phyloP scores from a whole-genome alignment of 2,797 vertebrate species.

The Gallinago solitaria region DNA sequence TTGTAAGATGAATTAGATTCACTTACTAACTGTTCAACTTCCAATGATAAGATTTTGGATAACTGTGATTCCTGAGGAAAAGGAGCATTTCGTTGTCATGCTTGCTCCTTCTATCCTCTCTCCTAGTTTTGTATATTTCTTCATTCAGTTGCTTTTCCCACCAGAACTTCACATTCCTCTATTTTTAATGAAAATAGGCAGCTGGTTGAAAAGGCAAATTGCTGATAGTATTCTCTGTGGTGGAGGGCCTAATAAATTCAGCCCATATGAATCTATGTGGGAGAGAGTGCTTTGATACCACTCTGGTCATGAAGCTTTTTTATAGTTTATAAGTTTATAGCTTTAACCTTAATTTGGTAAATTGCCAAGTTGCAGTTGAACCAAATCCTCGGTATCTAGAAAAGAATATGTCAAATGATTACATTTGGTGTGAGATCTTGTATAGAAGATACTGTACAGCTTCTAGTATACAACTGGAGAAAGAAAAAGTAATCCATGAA shows the following conservation, averaged over 20 bases:
- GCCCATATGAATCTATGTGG: not conserved
- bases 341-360: not conserved
- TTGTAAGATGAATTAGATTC: not conserved
- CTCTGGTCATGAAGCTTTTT: not conserved
- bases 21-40: not conserved
- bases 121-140: not conserved
- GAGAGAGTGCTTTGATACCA: not conserved
- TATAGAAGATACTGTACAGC: not conserved
- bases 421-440: not conserved
- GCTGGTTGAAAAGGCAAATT: not conserved
- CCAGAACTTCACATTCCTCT: not conserved
- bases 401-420: not conserved
- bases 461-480: not conserved
- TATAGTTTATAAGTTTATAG: not conserved
- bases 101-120: not conserved
- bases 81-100: not conserved
- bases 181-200: not conserved
- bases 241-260: not conserved
- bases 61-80: not conserved
- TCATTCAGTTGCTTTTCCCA: not conserved
- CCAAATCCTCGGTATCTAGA: not conserved
- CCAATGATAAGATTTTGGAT: not conserved
- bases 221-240: not conserved
- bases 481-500: not conserved
- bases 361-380: not conserved